Percentiles rank a stretch among this genome's conserved stretches.
Evolutionary conservation across 2,113 vertebrate genomes (phyloP).

Genomic region (Oenanthe melanoleuca): DNA sequence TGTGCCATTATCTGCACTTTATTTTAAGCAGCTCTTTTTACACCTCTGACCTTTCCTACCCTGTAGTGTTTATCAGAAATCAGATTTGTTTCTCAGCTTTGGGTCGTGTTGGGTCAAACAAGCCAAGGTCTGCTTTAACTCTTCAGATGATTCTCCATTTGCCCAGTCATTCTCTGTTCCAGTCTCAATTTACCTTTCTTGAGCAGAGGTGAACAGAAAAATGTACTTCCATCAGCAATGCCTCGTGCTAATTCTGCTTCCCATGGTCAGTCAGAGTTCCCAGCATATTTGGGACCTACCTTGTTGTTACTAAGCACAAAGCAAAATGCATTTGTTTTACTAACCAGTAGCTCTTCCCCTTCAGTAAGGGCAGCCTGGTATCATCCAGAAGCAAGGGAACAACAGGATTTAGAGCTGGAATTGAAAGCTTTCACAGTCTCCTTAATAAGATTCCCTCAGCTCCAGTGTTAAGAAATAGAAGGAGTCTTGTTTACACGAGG

Average conservation of each 20-base stretch:
- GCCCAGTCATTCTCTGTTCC: neutral
- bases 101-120: neutral
- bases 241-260: neutral
- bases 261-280: neutral
- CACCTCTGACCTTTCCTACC: neutral
- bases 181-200: neutral
- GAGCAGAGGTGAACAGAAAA: neutral
- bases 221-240: neutral
- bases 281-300: neutral
- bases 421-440: neutral
- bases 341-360: neutral
- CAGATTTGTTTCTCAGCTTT: slow-evolving; percentile 2
- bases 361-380: neutral
- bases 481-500: slow-evolving; percentile 1
- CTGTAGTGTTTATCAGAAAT: neutral
- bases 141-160: neutral
- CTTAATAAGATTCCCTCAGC: neutral
- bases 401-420: neutral
- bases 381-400: neutral
- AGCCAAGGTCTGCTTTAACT: neutral
- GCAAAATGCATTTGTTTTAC: neutral
- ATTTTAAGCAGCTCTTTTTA: neutral
- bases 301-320: neutral
- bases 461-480: neutral
- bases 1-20: neutral